Conservation (phyloP, 1,140 invertebrate genomes). For the Zaprionus vittiger region DNA sequence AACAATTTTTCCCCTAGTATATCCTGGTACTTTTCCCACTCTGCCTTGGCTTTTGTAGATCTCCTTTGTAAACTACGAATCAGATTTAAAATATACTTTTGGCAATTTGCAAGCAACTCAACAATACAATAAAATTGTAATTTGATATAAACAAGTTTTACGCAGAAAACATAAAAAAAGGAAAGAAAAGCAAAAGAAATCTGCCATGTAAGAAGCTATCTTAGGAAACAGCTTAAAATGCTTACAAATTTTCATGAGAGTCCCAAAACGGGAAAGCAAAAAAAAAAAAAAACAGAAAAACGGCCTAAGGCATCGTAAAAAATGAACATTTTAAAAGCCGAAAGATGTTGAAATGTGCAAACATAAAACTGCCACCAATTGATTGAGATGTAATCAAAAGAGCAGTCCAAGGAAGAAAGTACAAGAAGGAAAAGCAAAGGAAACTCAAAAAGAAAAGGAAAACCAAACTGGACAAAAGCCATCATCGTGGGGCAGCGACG, state of each 20-base stretch:
- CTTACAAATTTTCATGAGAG: constrained; percentile 67
- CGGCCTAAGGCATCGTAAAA: constrained; percentile 74
- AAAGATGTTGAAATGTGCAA: constrained; percentile 78
- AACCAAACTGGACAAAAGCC: constrained; percentile 19
- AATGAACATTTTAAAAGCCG: constrained; percentile 70
- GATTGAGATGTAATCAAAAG: constrained; percentile 82
- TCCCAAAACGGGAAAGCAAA: background rate
- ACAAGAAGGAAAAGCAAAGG: constrained; percentile 45
- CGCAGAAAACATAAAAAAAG: constrained; percentile 31
- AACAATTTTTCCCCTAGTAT: background rate
- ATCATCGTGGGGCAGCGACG: background rate
- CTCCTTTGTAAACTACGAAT: constrained; percentile 36
- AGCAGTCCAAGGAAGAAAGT: constrained; percentile 19
- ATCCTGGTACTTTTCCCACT: background rate
- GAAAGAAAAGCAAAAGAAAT: constrained; percentile 21
- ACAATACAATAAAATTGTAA: constrained; percentile 74
- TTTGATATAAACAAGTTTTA: constrained; percentile 75
- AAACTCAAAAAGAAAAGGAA: constrained; percentile 7
- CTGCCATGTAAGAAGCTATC: constrained; percentile 4
- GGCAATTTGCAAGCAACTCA: constrained; percentile 48
- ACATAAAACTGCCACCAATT: constrained; percentile 81
- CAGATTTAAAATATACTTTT: constrained; percentile 60
- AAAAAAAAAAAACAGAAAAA: constrained; percentile 20
- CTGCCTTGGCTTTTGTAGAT: background rate
- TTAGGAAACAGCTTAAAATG: constrained; percentile 58